Evolutionary conservation across 2,888 invertebrate species (phyloP).

Genomic region (Allygus modestus): DNA sequence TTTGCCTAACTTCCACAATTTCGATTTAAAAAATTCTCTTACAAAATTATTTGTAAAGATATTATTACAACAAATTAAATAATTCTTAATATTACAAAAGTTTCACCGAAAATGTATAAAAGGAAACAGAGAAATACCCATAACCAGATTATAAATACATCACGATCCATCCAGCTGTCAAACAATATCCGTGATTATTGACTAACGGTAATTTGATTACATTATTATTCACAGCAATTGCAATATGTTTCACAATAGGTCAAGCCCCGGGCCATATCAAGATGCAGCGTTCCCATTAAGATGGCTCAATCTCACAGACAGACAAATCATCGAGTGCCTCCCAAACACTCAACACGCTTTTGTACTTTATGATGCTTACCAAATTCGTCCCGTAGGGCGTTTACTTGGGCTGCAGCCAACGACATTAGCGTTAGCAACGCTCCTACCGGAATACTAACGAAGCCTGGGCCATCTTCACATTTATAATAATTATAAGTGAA

Average conservation of each 20-base stretch:
- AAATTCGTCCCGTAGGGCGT: slow-evolving; percentile 22
- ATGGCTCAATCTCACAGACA: slow-evolving; percentile 6
- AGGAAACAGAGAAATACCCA: too few species aligned
- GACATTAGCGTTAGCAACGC: slow-evolving; percentile 16
- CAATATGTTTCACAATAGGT: not conserved
- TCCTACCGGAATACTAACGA: slow-evolving; percentile 16
- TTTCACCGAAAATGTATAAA: too few species aligned
- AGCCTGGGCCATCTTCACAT: slow-evolving; percentile 2
- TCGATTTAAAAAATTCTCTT: too few species aligned
- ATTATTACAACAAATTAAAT: too few species aligned
- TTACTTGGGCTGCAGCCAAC: slow-evolving; percentile 3
- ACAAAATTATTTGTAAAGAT: too few species aligned
- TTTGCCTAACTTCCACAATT: too few species aligned
- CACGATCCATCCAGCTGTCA: too few species aligned
- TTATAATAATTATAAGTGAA: slow-evolving; percentile 39
- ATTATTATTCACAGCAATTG: slow-evolving; percentile 24
- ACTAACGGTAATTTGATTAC: not conserved
- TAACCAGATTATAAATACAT: too few species aligned
- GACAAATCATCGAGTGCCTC: not conserved
- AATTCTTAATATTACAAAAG: too few species aligned
- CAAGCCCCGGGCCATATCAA: not conserved
- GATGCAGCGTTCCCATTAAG: not conserved
- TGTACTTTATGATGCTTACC: slow-evolving; percentile 11
- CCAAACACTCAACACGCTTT: slow-evolving; percentile 41
- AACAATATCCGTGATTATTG: too few species aligned